phyloP scores from a whole-genome alignment of 2,113 vertebrate species.

The Tupaia chinensis region DNA sequence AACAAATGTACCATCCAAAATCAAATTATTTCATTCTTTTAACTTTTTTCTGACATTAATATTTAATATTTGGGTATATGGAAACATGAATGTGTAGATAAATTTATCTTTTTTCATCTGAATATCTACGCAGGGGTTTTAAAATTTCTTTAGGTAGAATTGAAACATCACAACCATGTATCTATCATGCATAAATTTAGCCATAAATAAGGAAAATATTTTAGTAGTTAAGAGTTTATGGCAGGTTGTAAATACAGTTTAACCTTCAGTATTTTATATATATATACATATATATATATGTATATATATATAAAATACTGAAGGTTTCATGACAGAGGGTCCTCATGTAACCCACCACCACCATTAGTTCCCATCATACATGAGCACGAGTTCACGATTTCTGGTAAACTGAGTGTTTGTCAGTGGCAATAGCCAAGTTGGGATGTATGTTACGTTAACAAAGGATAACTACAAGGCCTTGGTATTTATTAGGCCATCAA shows the following conservation, averaged over 20 bases:
- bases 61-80: not conserved
- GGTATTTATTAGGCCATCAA: not conserved
- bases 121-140: not conserved
- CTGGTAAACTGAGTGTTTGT: not conserved
- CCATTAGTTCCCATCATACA: not conserved
- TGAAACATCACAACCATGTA: not conserved
- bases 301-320: not conserved
- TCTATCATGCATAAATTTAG: not conserved
- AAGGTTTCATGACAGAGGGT: not conserved
- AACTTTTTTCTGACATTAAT: not conserved
- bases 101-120: not conserved
- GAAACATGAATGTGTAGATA: not conserved
- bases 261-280: too few species aligned
- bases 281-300: not conserved
- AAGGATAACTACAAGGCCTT: not conserved
- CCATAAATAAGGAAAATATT: not conserved
- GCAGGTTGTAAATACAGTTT: not conserved
- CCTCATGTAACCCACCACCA: not conserved
- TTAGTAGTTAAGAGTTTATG: not conserved
- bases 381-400: not conserved
- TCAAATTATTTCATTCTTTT: slow-evolving; percentile 33
- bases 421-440: not conserved
- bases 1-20: slow-evolving; percentile 54
- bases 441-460: not conserved
- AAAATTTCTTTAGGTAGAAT: not conserved